These are phyloP conservation scores for Scaptomyza montana DNA, from an alignment of 1,140 invertebrate genomes.

Conservation along the genomic window DNA sequence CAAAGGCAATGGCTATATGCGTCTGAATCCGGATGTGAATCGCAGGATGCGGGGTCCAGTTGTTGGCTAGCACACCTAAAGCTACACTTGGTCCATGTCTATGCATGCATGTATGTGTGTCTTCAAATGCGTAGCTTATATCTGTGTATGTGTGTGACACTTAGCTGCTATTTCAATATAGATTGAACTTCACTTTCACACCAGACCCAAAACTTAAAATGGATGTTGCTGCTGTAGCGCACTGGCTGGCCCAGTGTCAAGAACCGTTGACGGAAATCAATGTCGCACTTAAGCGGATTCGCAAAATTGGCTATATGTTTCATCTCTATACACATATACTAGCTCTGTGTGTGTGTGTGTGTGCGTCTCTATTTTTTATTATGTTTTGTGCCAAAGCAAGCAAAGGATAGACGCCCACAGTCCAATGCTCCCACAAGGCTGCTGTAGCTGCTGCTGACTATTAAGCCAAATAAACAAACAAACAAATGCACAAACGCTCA, in stretches of 20 bases:
- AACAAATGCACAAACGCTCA: conserved; percentile 28
- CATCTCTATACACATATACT: conserved; percentile 28
- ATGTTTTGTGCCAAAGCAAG: conserved; percentile 23
- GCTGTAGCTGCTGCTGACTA: conserved; percentile 44
- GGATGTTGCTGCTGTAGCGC: not conserved
- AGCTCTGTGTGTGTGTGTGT: not conserved
- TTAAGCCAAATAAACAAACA: conserved; percentile 78
- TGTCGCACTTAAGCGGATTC: conserved; percentile 81
- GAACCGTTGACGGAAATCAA: conserved; percentile 76
- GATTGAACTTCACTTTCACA: conserved; percentile 41
- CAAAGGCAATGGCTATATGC: conserved; percentile 2
- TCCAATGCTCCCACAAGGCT: conserved; percentile 8
- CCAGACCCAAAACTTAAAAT: conserved; percentile 5
- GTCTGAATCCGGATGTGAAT: conserved; percentile 38
- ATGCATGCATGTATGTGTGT: conserved; percentile 2
- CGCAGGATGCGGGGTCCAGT: conserved; percentile 15
- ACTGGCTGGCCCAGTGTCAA: conserved; percentile 59
- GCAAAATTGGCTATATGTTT: conserved; percentile 77
- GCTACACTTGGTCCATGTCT: conserved; percentile 6
- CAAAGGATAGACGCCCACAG: conserved; percentile 44
- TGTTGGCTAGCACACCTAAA: conserved; percentile 39
- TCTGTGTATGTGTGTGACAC: conserved; percentile 17
- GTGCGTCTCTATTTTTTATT: conserved; percentile 19
- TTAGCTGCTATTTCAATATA: conserved; percentile 52
- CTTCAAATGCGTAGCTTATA: conserved; percentile 32